These are phyloP conservation scores for Sorex maritimensis DNA, from an alignment of 2,797 vertebrate genomes.

Conservation along the genomic window DNA sequence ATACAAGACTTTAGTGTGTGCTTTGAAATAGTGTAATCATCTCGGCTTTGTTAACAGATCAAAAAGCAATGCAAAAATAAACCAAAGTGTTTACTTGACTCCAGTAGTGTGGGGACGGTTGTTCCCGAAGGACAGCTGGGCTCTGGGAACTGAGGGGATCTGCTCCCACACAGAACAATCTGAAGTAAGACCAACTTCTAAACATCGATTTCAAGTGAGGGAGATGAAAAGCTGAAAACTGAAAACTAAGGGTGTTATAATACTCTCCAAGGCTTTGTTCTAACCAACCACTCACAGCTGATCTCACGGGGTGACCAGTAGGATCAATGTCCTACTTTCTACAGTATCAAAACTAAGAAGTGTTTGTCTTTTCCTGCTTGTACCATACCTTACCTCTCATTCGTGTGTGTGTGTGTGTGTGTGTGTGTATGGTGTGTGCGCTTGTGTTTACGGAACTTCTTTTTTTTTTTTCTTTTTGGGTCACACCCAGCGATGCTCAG, in stretches of 20 bases:
- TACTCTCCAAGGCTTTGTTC: neutral
- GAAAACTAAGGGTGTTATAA: conserved; percentile 8
- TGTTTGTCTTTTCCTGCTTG: conserved; percentile 9
- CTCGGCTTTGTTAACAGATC: conserved; percentile 32
- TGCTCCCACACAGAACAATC: neutral
- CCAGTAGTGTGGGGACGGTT: neutral
- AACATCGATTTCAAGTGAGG: conserved; percentile 35
- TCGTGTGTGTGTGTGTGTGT: too few relatives aligned
- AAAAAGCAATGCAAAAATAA: neutral
- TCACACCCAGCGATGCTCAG: too few relatives aligned
- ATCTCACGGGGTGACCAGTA: neutral
- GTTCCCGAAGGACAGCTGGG: conserved; percentile 11
- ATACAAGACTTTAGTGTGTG: conserved; percentile 4
- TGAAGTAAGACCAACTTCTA: conserved; percentile 27
- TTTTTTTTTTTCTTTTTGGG: too few relatives aligned
- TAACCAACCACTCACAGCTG: neutral
- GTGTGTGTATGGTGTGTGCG: neutral
- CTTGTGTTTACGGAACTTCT: neutral
- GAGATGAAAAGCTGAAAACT: conserved; percentile 39
- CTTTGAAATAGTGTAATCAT: conserved; percentile 51
- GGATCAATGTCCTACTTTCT: neutral
- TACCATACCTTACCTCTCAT: neutral
- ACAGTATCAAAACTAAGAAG: conserved; percentile 29
- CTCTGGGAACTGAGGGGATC: neutral
- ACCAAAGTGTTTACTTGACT: neutral